Percentiles rank a stretch among this genome's conserved stretches.
These are phyloP conservation scores for Barnardius zonarius DNA, from an alignment of 2,113 vertebrate species.

Conservation along the genomic window DNA sequence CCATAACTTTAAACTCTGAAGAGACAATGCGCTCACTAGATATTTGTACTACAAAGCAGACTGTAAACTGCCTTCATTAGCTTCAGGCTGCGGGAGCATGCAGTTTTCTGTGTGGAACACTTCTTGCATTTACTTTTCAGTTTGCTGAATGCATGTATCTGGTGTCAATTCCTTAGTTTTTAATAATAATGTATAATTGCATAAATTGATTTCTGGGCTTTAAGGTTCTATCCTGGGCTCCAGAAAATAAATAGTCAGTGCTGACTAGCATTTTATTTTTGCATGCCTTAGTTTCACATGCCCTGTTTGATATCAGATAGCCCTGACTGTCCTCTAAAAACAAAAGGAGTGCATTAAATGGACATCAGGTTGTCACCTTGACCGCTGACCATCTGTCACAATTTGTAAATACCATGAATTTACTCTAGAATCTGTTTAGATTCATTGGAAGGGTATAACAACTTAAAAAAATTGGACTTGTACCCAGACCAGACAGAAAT, in stretches of 20 bases:
- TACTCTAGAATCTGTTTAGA: neutral
- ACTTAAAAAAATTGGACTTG: neutral
- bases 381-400: neutral
- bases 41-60: neutral
- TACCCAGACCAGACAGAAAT: neutral
- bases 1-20: conserved; percentile 30
- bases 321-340: neutral
- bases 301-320: neutral
- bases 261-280: neutral
- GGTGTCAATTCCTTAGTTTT: neutral
- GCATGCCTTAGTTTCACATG: neutral
- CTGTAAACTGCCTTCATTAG: neutral
- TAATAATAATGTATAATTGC: neutral
- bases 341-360: neutral
- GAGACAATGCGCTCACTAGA: neutral
- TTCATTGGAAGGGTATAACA: neutral
- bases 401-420: neutral
- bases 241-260: neutral
- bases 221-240: neutral
- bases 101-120: neutral
- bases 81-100: neutral
- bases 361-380: neutral
- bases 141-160: neutral
- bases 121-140: neutral
- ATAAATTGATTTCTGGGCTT: neutral